Conservation (phyloP, 2,113 vertebrate species). For the Python bivittatus region DNA sequence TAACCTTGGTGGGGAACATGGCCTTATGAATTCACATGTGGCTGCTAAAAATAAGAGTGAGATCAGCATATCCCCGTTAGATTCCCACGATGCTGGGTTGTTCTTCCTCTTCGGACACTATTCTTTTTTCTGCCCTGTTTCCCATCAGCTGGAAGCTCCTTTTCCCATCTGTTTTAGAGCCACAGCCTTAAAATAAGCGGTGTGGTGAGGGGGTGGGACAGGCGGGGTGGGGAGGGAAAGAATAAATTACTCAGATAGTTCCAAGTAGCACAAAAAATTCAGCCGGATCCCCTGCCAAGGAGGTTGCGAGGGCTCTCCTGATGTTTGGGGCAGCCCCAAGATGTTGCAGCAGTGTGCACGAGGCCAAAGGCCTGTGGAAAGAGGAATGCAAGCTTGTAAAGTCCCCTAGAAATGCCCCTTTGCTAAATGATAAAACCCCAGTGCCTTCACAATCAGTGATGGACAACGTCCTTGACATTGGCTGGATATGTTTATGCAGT, state of each 20-base stretch:
- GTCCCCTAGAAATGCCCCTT: not conserved
- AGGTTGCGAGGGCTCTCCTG: not conserved
- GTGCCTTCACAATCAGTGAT: not conserved
- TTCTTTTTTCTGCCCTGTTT: constrained; percentile 54
- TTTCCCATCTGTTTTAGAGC: constrained; percentile 54
- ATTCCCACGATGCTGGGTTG: constrained; percentile 69
- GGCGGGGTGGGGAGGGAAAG: not conserved
- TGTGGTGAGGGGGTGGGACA: not conserved
- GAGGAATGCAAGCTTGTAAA: not conserved
- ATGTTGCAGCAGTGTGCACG: not conserved
- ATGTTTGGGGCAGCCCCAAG: not conserved
- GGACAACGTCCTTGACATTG: not conserved
- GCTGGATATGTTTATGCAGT: not conserved
- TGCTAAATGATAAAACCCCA: not conserved
- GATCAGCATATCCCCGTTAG: constrained; percentile 49
- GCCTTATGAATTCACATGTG: not conserved
- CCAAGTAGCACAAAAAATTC: constrained; percentile 18
- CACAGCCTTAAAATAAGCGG: constrained; percentile 52
- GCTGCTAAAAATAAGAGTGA: constrained; percentile 65
- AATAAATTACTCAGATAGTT: constrained; percentile 21
- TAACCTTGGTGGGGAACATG: constrained; percentile 41
- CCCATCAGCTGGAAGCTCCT: constrained; percentile 68
- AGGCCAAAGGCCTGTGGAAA: not conserved
- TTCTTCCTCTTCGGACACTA: constrained; percentile 4
- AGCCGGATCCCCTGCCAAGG: not conserved